These are phyloP conservation scores for Erannis defoliaria DNA, from an alignment of 2,888 invertebrate species.

Conservation along the genomic window DNA sequence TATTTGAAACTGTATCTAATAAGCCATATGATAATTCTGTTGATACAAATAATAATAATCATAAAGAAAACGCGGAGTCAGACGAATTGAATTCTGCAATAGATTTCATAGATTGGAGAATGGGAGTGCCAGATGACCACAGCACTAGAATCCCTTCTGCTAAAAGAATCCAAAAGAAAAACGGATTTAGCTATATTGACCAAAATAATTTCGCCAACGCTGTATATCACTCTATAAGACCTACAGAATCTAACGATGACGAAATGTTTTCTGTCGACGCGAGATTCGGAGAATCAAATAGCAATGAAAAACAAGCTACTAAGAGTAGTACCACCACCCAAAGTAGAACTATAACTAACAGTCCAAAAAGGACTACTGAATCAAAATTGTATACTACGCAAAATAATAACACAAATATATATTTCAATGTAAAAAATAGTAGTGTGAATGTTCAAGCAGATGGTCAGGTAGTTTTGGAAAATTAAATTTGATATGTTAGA, in stretches of 20 bases:
- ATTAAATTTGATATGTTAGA: no score
- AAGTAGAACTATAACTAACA: neutral
- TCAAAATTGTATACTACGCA: neutral
- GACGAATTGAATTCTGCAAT: slow-evolving; percentile 53
- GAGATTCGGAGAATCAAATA: slow-evolving; percentile 3
- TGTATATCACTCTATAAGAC: neutral
- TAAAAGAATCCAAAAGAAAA: neutral
- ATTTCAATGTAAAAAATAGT: slow-evolving; percentile 54
- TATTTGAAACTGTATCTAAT: neutral
- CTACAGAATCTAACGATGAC: neutral
- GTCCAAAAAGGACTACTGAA: neutral
- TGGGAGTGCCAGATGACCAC: slow-evolving; percentile 40
- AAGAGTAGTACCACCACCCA: neutral
- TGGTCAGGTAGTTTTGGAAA: slow-evolving; percentile 44
- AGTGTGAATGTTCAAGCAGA: slow-evolving; percentile 48
- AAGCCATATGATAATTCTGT: slow-evolving; percentile 11
- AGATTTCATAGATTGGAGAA: slow-evolving; percentile 59
- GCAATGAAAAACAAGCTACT: neutral
- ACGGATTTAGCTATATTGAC: neutral
- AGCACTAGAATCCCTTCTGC: slow-evolving; percentile 6
- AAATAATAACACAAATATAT: slow-evolving; percentile 34
- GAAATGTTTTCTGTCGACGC: neutral
- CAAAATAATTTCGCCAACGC: neutral
- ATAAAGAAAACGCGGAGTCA: slow-evolving; percentile 23
- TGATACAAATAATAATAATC: slow-evolving; percentile 16